Percentiles rank a stretch among this genome's conserved stretches.
Conservation (phyloP, 1,140 invertebrate species). For the Pectinophora gossypiella region DNA sequence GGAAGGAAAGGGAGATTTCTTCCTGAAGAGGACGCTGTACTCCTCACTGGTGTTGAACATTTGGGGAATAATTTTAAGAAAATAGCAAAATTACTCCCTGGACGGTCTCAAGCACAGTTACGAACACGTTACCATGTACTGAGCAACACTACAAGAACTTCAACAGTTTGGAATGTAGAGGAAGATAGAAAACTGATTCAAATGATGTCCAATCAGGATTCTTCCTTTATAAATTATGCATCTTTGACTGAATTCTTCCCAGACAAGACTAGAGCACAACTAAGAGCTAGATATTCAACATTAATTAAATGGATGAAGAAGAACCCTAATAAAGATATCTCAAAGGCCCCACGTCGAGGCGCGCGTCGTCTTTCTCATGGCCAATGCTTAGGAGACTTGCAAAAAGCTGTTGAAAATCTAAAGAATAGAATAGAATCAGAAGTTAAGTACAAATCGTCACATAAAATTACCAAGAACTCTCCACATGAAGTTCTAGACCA, state of each 20-base stretch:
- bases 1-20: constrained; percentile 78
- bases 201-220: constrained; percentile 50
- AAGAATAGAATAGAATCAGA: constrained; percentile 47
- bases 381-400: constrained; percentile 31
- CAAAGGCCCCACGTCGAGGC: constrained; percentile 45
- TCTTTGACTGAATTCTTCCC: constrained; percentile 46
- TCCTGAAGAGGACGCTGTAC: constrained; percentile 77
- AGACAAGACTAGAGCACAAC: constrained; percentile 44
- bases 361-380: constrained; percentile 49
- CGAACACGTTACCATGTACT: constrained; percentile 44
- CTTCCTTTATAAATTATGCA: constrained; percentile 35
- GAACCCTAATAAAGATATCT: constrained; percentile 47
- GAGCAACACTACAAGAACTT: constrained; percentile 29
- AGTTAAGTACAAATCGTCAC: constrained; percentile 36
- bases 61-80: constrained; percentile 77
- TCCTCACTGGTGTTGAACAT: constrained; percentile 76
- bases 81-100: constrained; percentile 47
- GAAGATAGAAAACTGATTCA: constrained; percentile 59
- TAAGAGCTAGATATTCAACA: constrained; percentile 48
- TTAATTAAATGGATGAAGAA: constrained; percentile 55
- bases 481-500: constrained; percentile 47
- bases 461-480: constrained; percentile 39
- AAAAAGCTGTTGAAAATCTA: constrained; percentile 49
- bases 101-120: constrained; percentile 45
- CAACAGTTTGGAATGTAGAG: constrained; percentile 52